phyloP scores from a whole-genome alignment of 2,797 vertebrate species.

The Lates japonicus region DNA sequence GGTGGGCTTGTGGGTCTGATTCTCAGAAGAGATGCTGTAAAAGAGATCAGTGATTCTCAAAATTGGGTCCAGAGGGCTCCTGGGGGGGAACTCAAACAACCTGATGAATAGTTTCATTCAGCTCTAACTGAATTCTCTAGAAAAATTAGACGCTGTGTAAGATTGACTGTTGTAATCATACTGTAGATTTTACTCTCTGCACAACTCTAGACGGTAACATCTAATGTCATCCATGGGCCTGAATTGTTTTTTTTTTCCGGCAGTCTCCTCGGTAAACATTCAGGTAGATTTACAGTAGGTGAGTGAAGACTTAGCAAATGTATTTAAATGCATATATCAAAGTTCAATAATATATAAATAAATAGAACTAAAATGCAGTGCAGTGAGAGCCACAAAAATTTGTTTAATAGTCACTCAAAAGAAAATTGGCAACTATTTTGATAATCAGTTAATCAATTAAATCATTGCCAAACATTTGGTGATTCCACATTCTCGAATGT shows the following conservation, averaged over 20 bases:
- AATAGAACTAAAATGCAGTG: background rate
- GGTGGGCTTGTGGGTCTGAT: conserved; percentile 9
- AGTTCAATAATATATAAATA: too few species aligned
- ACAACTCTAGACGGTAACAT: background rate
- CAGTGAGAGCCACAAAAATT: background rate
- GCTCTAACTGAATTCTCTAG: conserved; percentile 14
- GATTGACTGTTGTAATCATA: conserved; percentile 10
- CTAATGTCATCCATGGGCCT: background rate
- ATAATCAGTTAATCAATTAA: too few species aligned
- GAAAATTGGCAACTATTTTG: too few species aligned
- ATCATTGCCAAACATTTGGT: too few species aligned
- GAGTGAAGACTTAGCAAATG: background rate
- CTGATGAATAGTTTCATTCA: conserved; percentile 28
- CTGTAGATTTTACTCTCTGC: background rate
- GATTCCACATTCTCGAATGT: too few species aligned
- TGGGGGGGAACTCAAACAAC: background rate
- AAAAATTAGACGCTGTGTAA: background rate
- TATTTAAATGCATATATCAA: too few species aligned
- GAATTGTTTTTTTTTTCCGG: background rate
- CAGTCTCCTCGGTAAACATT: background rate
- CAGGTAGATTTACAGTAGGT: background rate
- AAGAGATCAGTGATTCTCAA: conserved; percentile 26
- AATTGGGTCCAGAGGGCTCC: conserved; percentile 3
- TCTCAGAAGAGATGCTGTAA: conserved; percentile 20
- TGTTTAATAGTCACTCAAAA: too few species aligned